A percentile compares a stretch with the other conserved stretches of the same genome.
Conservation (phyloP, 64 coral and sea anemone genomes). For the Exaiptasia diaphana region DNA sequence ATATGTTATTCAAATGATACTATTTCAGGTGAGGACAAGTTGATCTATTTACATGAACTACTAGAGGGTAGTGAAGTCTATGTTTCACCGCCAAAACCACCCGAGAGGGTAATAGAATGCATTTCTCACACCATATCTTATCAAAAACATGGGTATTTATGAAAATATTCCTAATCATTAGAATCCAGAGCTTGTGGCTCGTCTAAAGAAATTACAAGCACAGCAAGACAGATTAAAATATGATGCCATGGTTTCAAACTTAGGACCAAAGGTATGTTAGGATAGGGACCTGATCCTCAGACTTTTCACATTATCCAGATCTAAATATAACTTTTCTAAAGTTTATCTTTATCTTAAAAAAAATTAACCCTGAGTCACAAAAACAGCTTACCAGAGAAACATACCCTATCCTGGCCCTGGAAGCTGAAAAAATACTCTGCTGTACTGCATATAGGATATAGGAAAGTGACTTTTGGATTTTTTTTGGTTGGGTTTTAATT, state of each 20-base stretch:
- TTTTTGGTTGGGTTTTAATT: too few relatives aligned
- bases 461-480: too few relatives aligned
- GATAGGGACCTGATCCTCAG: not conserved
- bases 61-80: slow-evolving; percentile 83
- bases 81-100: slow-evolving; percentile 71
- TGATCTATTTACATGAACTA: slow-evolving; percentile 76
- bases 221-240: slow-evolving; percentile 74
- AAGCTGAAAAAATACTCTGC: too few relatives aligned
- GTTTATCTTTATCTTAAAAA: too few relatives aligned
- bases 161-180: not conserved
- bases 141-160: not conserved
- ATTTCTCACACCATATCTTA: not conserved
- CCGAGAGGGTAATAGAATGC: slow-evolving; percentile 55
- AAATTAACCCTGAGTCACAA: too few relatives aligned
- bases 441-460: too few relatives aligned
- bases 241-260: slow-evolving; percentile 78
- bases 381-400: too few relatives aligned
- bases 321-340: not conserved
- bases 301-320: not conserved
- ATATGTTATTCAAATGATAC: not conserved
- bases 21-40: not conserved
- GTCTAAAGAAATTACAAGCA: slow-evolving; percentile 74
- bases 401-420: too few relatives aligned
- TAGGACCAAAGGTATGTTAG: slow-evolving; percentile 60
- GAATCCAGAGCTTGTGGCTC: slow-evolving; percentile 89